phyloP scores from a whole-genome alignment of 2,113 vertebrate species.

The Cairina moschata region DNA sequence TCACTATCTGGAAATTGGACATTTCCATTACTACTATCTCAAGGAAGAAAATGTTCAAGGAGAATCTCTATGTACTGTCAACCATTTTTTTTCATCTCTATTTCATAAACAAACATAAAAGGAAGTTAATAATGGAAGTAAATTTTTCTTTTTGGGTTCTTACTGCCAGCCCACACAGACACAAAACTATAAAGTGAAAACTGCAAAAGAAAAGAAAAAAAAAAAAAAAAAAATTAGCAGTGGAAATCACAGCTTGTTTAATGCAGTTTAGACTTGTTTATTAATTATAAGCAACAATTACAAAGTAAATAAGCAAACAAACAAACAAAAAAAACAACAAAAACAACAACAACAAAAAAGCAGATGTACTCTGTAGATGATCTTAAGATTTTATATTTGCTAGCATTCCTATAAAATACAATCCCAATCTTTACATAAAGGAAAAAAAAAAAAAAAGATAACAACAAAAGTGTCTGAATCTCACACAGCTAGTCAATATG shows the following conservation, averaged over 20 bases:
- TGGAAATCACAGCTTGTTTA: neutral
- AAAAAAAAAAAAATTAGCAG: neutral
- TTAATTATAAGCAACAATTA: conserved; percentile 22
- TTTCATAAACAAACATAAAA: conserved; percentile 5
- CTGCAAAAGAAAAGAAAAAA: neutral
- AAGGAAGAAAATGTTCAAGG: neutral
- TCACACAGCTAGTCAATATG: neutral
- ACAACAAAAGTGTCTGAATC: neutral
- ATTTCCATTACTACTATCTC: neutral
- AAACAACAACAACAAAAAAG: neutral
- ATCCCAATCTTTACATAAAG: neutral
- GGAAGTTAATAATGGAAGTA: neutral
- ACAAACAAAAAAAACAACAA: neutral
- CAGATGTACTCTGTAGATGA: neutral
- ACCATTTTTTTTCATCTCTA: neutral
- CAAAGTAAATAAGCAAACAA: conserved; percentile 2
- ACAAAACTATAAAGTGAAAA: neutral
- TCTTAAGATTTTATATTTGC: neutral
- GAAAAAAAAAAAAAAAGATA: neutral
- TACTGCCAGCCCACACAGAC: neutral
- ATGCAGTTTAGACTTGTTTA: neutral
- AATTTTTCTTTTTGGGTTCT: neutral
- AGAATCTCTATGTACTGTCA: neutral
- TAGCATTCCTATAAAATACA: neutral
- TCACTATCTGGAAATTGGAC: neutral